phyloP scores from a whole-genome alignment of 2,888 invertebrate genomes.

The Gymnocheta viridis region DNA sequence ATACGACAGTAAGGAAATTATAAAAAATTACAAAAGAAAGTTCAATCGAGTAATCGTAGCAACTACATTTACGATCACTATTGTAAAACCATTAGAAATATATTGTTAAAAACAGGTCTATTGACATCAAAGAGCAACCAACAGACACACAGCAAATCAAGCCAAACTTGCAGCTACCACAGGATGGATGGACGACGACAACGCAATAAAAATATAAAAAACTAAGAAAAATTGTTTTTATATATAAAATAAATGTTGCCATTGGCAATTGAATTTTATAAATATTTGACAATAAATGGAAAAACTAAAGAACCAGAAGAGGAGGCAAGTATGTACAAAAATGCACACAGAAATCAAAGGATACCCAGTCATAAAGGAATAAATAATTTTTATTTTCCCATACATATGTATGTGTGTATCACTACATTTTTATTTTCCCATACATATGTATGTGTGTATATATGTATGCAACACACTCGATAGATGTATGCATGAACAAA shows the following conservation, averaged over 20 bases:
- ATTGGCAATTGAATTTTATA: slow-evolving; percentile 67
- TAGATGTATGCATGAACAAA: no score
- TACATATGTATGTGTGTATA: no score
- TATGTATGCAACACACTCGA: no score
- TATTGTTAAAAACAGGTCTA: slow-evolving; percentile 22
- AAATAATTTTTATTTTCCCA: no score
- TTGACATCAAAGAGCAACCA: slow-evolving; percentile 32
- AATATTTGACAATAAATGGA: slow-evolving; percentile 61
- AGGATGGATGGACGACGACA: slow-evolving; percentile 31
- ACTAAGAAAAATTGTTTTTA: slow-evolving; percentile 5
- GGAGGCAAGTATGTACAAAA: background rate
- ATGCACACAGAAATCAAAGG: background rate
- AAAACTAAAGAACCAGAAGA: background rate
- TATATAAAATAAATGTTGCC: slow-evolving; percentile 60
- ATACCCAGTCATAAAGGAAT: no score
- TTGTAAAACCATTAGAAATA: slow-evolving; percentile 7
- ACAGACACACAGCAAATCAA: slow-evolving; percentile 11
- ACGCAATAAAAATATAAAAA: slow-evolving; percentile 9
- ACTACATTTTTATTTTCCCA: no score
- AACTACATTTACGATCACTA: slow-evolving; percentile 15
- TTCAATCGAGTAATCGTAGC: no score
- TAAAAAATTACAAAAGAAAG: no score
- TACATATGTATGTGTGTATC: no score
- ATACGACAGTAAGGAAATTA: no score
- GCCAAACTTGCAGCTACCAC: slow-evolving; percentile 8